Conservation (phyloP, 2,888 invertebrate species). For the Synanthedon vespiformis region DNA sequence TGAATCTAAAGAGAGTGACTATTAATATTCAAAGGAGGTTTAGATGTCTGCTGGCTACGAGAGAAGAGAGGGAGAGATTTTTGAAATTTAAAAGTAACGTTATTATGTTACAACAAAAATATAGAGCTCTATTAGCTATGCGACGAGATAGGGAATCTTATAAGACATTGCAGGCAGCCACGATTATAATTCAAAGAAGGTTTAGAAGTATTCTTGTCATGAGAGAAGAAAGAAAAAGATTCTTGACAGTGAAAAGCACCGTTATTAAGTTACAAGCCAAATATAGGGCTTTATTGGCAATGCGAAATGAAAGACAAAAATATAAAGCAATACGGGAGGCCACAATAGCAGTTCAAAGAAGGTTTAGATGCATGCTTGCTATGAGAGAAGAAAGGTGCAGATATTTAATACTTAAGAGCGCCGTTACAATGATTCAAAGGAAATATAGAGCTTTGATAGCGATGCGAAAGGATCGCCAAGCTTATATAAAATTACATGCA, state of each 20-base stretch:
- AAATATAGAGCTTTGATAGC: constrained; percentile 35
- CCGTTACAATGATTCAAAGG: constrained; percentile 35
- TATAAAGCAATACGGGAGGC: constrained; percentile 38
- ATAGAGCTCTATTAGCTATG: constrained; percentile 37
- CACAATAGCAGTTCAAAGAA: constrained; percentile 48
- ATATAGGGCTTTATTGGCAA: constrained; percentile 37
- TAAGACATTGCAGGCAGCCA: constrained; percentile 18
- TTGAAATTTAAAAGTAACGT: constrained; percentile 27
- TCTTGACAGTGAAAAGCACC: constrained; percentile 25
- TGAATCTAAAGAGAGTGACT: constrained; percentile 35
- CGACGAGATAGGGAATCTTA: constrained; percentile 29
- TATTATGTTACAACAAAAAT: constrained; percentile 42
- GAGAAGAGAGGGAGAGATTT: constrained; percentile 32
- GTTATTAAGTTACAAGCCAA: constrained; percentile 43
- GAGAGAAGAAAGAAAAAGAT: constrained; percentile 29
- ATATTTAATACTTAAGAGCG: constrained; percentile 24
- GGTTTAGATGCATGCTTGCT: constrained; percentile 43
- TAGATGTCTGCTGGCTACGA: constrained; percentile 36
- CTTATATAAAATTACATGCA: constrained; percentile 26
- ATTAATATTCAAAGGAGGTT: constrained; percentile 51
- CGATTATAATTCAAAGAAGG: constrained; percentile 27
- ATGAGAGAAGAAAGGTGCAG: constrained; percentile 23
- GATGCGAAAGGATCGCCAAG: constrained; percentile 27
- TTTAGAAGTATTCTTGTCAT: constrained; percentile 47
- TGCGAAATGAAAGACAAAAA: constrained; percentile 24